Base-by-base conservation (phyloP, 2,797 vertebrate genomes). In the Pangasius mekongensis region DNA sequence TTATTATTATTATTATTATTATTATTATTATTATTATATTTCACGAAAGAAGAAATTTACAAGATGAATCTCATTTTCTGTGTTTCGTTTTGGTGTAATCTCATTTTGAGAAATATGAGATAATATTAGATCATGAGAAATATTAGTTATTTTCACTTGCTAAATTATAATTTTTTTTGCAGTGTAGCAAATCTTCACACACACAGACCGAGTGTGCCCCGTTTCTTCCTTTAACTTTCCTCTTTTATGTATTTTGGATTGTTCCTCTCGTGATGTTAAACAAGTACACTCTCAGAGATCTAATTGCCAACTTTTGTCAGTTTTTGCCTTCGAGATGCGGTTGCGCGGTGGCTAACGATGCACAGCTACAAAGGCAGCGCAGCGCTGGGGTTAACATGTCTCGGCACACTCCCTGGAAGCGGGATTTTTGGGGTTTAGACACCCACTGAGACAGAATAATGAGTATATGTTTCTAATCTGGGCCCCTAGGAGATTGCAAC, bases 401-500 rank as follows among this genome's bases (percentile, higher is more conserved):
- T 95, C 95, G 92, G 94, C 93, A 92, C 94, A 92, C 94, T 95
- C 94, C 95, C 93, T 96, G 95, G 92, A 90, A 93, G 93, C 92
- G 91, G 95, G 95, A 96, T 97, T 96, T 97, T 95, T 93, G 94
- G 92, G 96, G 94, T 96, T 96, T 96, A 96, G 95, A 90, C 91
- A 95, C 96, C 95, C 95, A 93, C 96, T 95, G 96, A 96, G 96
- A 94, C 94, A 87, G 95, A 96, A 96, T 97, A 97, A 96, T 96
- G 95, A 96, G 96, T 96, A 94, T 96, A 96, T 96, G 95, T 96
- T 96, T 96, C 95, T 96, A 96, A 97, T 97, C 96, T 96, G 94
- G 94, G 94, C 94, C 91, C 96, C 95, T 96, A 90, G 92, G 96
- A 96, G 96, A 96, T 94, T 93, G 91, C 89, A 93, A 94, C 94